Percentiles rank a stretch among this genome's conserved stretches.
Conservation (phyloP, 2,888 invertebrate species). For the Cyclophora albipunctata region DNA sequence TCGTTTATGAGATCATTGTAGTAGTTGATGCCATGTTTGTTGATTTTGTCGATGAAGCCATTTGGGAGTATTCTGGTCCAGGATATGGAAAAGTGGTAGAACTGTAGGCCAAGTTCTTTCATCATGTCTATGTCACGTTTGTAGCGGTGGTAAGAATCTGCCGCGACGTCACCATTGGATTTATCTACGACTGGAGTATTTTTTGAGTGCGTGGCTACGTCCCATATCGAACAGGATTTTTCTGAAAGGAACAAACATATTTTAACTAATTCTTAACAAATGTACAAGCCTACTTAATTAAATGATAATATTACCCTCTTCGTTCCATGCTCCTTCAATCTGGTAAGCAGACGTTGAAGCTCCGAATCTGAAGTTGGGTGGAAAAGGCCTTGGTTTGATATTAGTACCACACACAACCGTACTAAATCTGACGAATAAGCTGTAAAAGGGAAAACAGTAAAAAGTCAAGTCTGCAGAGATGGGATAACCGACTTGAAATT, state of each 20-base stretch:
- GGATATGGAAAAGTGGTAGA: constrained; percentile 76
- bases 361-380: constrained; percentile 45
- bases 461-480: no score
- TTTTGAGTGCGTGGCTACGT: constrained; percentile 39
- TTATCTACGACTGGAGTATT: constrained; percentile 38
- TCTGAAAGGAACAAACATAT: constrained; percentile 45
- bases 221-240: constrained; percentile 77
- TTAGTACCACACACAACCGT: no score
- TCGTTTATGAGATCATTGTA: constrained; percentile 78
- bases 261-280: neutral
- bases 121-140: constrained; percentile 65
- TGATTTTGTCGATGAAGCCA: constrained; percentile 68
- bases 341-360: constrained; percentile 71
- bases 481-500: no score
- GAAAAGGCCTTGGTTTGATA: constrained; percentile 24
- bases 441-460: constrained; percentile 17
- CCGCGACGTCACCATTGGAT: constrained; percentile 74
- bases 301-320: constrained; percentile 51
- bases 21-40: constrained; percentile 75
- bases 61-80: constrained; percentile 80
- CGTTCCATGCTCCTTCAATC: constrained; percentile 74
- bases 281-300: neutral
- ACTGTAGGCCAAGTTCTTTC: constrained; percentile 58
- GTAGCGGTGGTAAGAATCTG: constrained; percentile 79
- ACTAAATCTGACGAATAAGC: constrained; percentile 9